Conservation (phyloP, 2,888 invertebrate species). For the Craniophora ligustri region DNA sequence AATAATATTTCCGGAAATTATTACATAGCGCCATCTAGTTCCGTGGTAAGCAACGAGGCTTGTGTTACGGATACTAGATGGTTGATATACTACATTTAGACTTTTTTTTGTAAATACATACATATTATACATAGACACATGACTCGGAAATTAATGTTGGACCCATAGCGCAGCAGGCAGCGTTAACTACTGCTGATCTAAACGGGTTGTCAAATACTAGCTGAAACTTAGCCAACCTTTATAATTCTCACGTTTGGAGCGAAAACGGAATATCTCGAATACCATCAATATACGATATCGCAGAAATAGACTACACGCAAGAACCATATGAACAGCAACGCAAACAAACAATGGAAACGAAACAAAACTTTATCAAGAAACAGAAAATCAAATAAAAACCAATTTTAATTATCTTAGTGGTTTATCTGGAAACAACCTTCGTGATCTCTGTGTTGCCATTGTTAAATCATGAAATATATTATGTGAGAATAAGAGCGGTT, state of each 20-base stretch:
- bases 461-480: constrained; percentile 47
- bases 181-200: no score
- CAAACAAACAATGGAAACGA: constrained; percentile 32
- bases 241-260: background rate
- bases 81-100: no score
- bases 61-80: no score
- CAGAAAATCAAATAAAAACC: constrained; percentile 29
- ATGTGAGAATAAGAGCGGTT: constrained; percentile 55
- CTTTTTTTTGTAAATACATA: no score
- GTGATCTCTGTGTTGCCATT: constrained; percentile 22
- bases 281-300: no score
- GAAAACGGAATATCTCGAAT: constrained; percentile 7
- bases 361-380: constrained; percentile 2
- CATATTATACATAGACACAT: no score
- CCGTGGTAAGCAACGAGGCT: no score
- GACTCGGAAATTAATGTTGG: no score
- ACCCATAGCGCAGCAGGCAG: no score
- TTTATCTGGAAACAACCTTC: constrained; percentile 19
- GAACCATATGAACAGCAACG: constrained; percentile 10
- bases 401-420: constrained; percentile 21
- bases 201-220: no score
- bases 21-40: no score
- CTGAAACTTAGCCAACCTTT: background rate
- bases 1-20: no score
- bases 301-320: constrained; percentile 14